Evolutionary conservation across 2,888 invertebrate genomes (phyloP).

Genomic region (Drosophila pseudotalamancana): DNA sequence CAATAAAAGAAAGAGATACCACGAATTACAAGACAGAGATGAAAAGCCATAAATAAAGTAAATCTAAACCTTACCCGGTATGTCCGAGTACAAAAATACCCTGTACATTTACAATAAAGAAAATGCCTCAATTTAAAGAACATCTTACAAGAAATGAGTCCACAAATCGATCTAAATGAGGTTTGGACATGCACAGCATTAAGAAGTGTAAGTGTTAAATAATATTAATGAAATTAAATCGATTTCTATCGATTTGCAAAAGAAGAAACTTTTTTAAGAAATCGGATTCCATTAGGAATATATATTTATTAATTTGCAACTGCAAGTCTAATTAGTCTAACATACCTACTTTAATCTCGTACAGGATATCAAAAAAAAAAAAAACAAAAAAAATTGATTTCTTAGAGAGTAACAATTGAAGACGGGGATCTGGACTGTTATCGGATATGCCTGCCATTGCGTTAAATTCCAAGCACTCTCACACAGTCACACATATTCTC

Average conservation of each 20-base stretch:
- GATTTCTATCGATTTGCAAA: too few relatives aligned
- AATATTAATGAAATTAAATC: too few relatives aligned
- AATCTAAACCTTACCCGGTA: constrained; percentile 1
- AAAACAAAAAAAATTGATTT: constrained; percentile 3
- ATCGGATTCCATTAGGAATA: too few relatives aligned
- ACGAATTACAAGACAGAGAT: constrained; percentile 43
- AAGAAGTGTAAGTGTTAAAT: too few relatives aligned
- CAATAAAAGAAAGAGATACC: constrained; percentile 53
- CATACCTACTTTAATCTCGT: background rate
- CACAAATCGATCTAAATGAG: too few relatives aligned
- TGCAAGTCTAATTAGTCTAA: too few relatives aligned
- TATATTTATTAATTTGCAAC: too few relatives aligned
- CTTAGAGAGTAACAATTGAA: constrained; percentile 1
- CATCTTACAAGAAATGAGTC: too few relatives aligned
- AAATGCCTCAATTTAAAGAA: too few relatives aligned
- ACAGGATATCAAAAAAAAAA: background rate
- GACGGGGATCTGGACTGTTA: constrained; percentile 28
- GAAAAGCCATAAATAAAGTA: constrained; percentile 54
- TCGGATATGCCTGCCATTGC: constrained; percentile 59
- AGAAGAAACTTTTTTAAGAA: too few relatives aligned
- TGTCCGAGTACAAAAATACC: background rate
- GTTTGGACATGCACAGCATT: too few relatives aligned
- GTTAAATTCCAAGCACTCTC: constrained; percentile 11
- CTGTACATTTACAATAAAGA: too few relatives aligned
- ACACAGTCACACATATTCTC: constrained; percentile 1